Percentiles rank a stretch among this genome's conserved stretches.
These are phyloP conservation scores for Chaetura pelagica DNA, from an alignment of 2,113 vertebrate genomes.

Conservation along the genomic window DNA sequence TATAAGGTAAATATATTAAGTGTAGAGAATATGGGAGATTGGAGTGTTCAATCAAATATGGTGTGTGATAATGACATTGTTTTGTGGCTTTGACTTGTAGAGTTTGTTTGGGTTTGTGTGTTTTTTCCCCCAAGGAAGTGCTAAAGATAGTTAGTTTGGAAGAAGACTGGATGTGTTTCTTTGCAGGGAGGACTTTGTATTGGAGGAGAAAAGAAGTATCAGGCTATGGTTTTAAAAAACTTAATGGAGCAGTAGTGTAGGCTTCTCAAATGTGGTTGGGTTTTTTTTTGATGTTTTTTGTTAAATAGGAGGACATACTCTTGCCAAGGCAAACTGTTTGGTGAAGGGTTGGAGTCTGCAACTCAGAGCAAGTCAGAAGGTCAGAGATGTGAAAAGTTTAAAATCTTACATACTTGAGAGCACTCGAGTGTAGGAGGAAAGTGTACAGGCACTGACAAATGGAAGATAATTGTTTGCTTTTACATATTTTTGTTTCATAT, in stretches of 20 bases:
- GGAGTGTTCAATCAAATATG: not conserved
- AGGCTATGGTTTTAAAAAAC: not conserved
- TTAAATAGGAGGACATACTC: not conserved
- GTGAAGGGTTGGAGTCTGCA: not conserved
- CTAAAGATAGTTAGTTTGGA: not conserved
- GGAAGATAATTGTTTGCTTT: not conserved
- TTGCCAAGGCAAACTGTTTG: not conserved
- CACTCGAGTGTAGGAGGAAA: not conserved
- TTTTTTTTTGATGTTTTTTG: not conserved
- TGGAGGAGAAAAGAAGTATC: not conserved
- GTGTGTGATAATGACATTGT: not conserved
- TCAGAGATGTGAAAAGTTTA: not conserved
- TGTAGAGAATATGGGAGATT: not conserved
- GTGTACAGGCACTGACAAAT: too few relatives aligned
- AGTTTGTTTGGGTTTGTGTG: not conserved
- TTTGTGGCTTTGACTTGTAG: not conserved
- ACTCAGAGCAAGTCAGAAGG: not conserved
- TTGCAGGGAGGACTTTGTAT: not conserved
- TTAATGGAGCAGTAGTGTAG: not conserved
- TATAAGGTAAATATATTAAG: not conserved
- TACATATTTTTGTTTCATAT: rapidly evolving
- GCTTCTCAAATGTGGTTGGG: not conserved
- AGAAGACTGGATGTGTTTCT: not conserved
- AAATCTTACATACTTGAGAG: not conserved
- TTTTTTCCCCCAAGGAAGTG: not conserved